Base-by-base conservation (phyloP, 2,888 invertebrate genomes). In the Drepanosiphum platanoidis region DNA sequence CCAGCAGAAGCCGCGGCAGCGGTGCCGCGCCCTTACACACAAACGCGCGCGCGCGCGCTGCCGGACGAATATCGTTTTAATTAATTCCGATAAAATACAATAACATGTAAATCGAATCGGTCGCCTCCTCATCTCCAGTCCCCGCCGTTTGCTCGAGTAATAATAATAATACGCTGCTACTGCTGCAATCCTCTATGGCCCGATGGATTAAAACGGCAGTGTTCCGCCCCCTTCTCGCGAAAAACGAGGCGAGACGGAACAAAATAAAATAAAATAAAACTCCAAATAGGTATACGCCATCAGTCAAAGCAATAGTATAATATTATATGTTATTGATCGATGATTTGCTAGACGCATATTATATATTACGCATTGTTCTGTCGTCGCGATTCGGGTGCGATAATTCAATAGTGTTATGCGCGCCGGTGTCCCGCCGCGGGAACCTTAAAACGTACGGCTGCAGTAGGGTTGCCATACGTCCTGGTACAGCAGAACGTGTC, bases 101-200 rank as follows among this genome's bases (percentile, higher is more conserved):
- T 83, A 83, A 83, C 83, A 83, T 75, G 83, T 83, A 83, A 83
- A 83, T 83, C 74, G 83, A 75, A 75, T 36, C 75, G 74, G 39
- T 64, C 66, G 61, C 39, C 58, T 61, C 82, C 58, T 39, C 27
- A 52, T 61, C 82, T 39, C 58, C 27, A 52, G 39, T 64, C 39
- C 36, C 58, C 58, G 27, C 32, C 66, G n/a, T 18, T 32, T 34
- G 18, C 70, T 22, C 68, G 18, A 3, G 0, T 36, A 36, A 68
- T 22, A 22, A 8, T 52, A 22, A 68, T 36, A 34, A 15, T 42
- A 30, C 64, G 22, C 46, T 32, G 46, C 18, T 32, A 5, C 66
- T 8, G 79, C n/a, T 42, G 68, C 46, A 79, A 79, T 79, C 52
- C 52, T 34, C n/a, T n/a, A n/a, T n/a, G n/a, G n/a, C n/a, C n/a